Evolutionary conservation across 2,113 vertebrate species (phyloP), one percentile per base, ranked within the genome.

Genomic region (Axis porcinus): DNA sequence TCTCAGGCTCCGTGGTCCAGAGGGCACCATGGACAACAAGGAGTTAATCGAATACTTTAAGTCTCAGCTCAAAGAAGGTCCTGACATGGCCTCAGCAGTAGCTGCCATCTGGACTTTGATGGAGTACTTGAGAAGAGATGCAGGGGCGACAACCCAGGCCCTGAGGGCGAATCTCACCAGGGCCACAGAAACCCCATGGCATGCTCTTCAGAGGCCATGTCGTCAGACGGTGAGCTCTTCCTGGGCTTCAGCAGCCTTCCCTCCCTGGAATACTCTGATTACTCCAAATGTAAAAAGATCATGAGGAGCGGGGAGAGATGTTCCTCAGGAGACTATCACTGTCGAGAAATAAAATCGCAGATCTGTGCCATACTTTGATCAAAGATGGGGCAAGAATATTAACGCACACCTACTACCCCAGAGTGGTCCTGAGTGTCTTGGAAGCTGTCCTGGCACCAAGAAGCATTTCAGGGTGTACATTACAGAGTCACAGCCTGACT

Each of bases 221-320:
- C 99, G 16, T 99, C 99, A 0, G 99, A 99, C 1, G 99, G 99
- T 76, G 99, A 99, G 96, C 99, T 99, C 50, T 99, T 99, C 98
- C 99, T 99, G 47, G 99, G 99, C 40, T 99, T 99, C 98, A 99
- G 99, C 97, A 99, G 99, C 89, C 99, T 99, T 85, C 99, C 99
- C 0, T 99, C 99, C 0, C 98, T 99, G 97, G 99, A 99, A 97
- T 99, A 99, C 97, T 98, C 99, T 64, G 99, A 99, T 97, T 99
- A 99, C 97, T 99, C 99, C 87, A 99, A 99, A 78, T 99, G 99
- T 98, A 99, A 99, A 97, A 99, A 99, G 90, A 99, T 99, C 98
- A 99, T 99, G 99, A 99, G 99, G 99, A 99, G 97, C 98, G 99
- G 40, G 99, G 99, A 28, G 99, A 99, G 98, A 99, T 99, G 1